phyloP scores from a whole-genome alignment of 2,888 invertebrate species.

The Melangyna quadrimaculata region DNA sequence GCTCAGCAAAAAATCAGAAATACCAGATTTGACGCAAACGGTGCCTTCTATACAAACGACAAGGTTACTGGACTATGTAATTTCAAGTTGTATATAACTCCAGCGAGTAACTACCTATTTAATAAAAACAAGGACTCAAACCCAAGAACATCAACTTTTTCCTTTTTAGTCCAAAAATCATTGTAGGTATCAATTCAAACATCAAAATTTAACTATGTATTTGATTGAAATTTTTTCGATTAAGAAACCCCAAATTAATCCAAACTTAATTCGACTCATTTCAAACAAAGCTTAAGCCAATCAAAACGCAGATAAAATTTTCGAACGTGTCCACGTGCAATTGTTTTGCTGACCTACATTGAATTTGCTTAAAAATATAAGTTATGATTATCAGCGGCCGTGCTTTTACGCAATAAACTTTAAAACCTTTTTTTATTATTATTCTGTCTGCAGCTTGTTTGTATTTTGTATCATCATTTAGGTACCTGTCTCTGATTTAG shows the following conservation, averaged over 20 bases:
- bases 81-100: too few relatives aligned
- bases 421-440: not conserved
- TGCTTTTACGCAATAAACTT: conserved; percentile 7
- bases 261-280: not conserved
- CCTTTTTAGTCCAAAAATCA: too few relatives aligned
- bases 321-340: conserved; percentile 15
- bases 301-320: not conserved
- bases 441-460: not conserved
- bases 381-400: not conserved
- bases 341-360: not conserved
- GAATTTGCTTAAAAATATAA: not conserved
- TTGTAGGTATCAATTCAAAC: too few relatives aligned
- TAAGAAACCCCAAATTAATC: not conserved
- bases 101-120: too few relatives aligned
- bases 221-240: too few relatives aligned
- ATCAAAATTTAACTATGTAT: too few relatives aligned
- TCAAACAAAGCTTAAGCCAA: not conserved
- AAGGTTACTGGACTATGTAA: too few relatives aligned
- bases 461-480: not conserved
- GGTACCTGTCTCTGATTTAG: not conserved
- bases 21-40: too few relatives aligned
- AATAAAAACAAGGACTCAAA: too few relatives aligned
- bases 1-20: too few relatives aligned
- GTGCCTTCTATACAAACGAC: too few relatives aligned
- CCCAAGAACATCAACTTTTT: too few relatives aligned